Percentiles rank a stretch among this genome's conserved stretches.
Conservation (phyloP, 2,113 vertebrate genomes). For the Ceyx melanurus region DNA sequence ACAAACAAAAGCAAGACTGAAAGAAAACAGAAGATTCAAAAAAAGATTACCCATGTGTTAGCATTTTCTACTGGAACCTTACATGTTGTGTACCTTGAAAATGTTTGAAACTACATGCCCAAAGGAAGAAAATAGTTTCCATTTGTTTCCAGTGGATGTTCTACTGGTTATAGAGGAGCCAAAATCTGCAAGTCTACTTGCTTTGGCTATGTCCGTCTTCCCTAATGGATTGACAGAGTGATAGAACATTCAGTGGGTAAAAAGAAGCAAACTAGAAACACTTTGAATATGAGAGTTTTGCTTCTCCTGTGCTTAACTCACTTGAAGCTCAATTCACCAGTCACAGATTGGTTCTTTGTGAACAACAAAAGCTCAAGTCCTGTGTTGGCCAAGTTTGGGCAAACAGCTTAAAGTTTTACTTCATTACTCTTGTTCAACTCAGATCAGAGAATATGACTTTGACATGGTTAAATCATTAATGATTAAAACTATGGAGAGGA, state of each 20-base stretch:
- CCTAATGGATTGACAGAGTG: background rate
- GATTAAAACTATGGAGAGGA: background rate
- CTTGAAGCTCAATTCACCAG: background rate
- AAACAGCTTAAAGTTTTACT: constrained; percentile 2
- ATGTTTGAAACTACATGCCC: background rate
- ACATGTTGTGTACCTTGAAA: background rate
- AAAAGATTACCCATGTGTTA: background rate
- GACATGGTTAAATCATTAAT: background rate
- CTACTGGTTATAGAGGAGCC: background rate
- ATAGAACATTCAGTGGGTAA: background rate
- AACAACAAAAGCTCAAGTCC: background rate
- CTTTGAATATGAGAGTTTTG: background rate
- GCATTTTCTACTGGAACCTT: background rate
- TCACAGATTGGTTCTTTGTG: background rate
- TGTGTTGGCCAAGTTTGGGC: background rate
- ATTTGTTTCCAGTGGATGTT: background rate
- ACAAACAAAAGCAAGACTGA: background rate
- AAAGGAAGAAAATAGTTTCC: background rate
- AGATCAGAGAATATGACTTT: background rate
- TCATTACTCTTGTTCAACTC: background rate
- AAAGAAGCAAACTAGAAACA: background rate
- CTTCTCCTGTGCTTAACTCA: background rate
- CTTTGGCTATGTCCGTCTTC: background rate
- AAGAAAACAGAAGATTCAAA: constrained; percentile 1
- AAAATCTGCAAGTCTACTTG: background rate